Evolutionary conservation across 2,888 invertebrate genomes (phyloP), one percentile per base, ranked within the genome.

Genomic region (Notocelia uddmanniana): DNA sequence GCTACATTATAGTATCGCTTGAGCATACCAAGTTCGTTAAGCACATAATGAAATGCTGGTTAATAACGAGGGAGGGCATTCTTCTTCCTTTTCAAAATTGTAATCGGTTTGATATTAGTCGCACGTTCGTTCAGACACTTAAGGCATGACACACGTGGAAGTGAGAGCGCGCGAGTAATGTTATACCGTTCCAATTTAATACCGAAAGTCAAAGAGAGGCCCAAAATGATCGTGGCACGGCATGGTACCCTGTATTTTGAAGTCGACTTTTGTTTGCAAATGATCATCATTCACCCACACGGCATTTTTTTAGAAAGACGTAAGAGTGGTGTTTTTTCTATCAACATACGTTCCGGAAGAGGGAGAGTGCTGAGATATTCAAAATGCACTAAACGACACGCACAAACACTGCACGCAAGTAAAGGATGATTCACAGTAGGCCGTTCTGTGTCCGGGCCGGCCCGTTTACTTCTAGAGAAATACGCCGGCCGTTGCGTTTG

Each of bases 201-300:
- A 45, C 45, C 31, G 31, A 31, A 31, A n/a, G 45, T 45, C 6
- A 45, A 45, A 45, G 15, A 45, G 45, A 45, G n/a, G 0, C 45
- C 41, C 23, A 34, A 37, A 34, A 62, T 26, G 11, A 8, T 9
- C 18, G 34, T 37, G 69, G 69, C 15, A 69, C 69, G 11, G 57
- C 63, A 63, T 64, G 63, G 69, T 21, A 64, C 69, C 48, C 34
- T 57, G 21, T 69, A 48, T 57, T 57, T 69, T 58, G 55, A 48
- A 55, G 31, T n/a, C 31, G 19, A 55, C 23, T 21, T 54, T 63
- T 34, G 52, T 68, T 60, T 60, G 19, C 18, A 60, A 64, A 57
- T 10, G 52, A 41, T 23, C 41, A 66, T 63, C 48, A 64, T 64
- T 64, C 48, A 57, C 37, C n/a, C n/a, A 31, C 41, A 62, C 6